phyloP scores from a whole-genome alignment of 2,113 vertebrate species.

The Nibea albiflora region DNA sequence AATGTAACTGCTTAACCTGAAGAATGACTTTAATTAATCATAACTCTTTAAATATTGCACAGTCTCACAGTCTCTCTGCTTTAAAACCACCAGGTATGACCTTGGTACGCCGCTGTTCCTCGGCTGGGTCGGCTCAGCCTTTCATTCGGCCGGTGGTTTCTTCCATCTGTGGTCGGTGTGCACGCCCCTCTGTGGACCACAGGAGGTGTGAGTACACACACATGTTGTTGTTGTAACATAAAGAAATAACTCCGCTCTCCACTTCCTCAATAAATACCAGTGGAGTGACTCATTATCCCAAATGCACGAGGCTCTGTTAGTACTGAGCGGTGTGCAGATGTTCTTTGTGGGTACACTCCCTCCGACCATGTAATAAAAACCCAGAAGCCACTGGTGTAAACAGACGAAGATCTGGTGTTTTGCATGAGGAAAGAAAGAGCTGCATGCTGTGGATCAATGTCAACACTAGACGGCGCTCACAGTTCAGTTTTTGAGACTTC shows the following conservation, averaged over 20 bases:
- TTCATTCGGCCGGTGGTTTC: constrained; percentile 76
- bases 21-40: background rate
- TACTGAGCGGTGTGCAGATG: background rate
- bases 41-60: background rate
- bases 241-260: constrained; percentile 10
- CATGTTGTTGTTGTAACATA: background rate
- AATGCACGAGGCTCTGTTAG: background rate
- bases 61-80: background rate
- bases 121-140: constrained; percentile 82
- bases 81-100: constrained; percentile 72
- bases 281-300: background rate
- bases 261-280: constrained; percentile 39
- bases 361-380: background rate
- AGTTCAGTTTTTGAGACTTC: no score
- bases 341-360: background rate
- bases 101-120: constrained; percentile 85
- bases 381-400: background rate
- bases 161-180: constrained; percentile 82
- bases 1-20: background rate
- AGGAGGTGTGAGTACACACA: constrained; percentile 67
- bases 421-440: background rate
- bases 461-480: background rate
- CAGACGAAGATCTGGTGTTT: constrained; percentile 7
- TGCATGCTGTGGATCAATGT: background rate
- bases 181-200: constrained; percentile 59